Evolutionary conservation across 1,140 invertebrate genomes (phyloP), one percentile per base, ranked within the genome.

Genomic region (Pseudomyrmex pallidus): DNA sequence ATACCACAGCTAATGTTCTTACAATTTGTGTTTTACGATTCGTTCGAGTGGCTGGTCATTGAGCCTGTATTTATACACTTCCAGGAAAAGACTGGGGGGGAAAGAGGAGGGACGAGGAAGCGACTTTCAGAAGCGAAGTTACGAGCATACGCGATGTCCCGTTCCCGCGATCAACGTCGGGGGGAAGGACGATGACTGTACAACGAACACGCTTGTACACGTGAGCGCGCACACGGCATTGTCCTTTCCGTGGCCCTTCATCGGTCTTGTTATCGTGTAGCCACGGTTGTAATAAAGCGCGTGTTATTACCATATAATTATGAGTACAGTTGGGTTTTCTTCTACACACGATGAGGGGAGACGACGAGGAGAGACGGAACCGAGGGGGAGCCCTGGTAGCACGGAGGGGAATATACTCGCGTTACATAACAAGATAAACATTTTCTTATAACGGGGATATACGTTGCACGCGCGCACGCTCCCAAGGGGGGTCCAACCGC

Each of bases 281-380:
- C 59, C 84, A 59, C 59, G 17, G 70, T 88, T 88, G 87, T 89
- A 89, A 84, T 86, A 88, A 85, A 86, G 62, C 54, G 77, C 74
- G 68, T 77, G 72, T 74, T 84, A 88, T 89, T 89, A 89, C 63
- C 88, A 88, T 89, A 88, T 89, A 89, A 89, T 88, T 89, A 89
- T 86, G 67, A 84, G 83, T 54, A 72, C 66, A 54, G 62, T 64
- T 59, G 35, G 72, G 57, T 74, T 66, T 61, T 35, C 35, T 61
- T 35, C 35, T 35, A 35, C 35, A 56, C 84, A 74, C 48, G 70
- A 57, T 35, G 67, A 50, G 46, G 74, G 56, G 46, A 25, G 17
- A 35, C 54, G 57, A 35, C 35, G 35, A 35, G 5, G 35, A 35
- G 35, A 35, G 35, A 35, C 35, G 35, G 35, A 35, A 35, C 35